Percentiles rank a stretch among this genome's conserved stretches.
Evolutionary conservation across 2,888 invertebrate species (phyloP).

Genomic region (Apamea sordens): DNA sequence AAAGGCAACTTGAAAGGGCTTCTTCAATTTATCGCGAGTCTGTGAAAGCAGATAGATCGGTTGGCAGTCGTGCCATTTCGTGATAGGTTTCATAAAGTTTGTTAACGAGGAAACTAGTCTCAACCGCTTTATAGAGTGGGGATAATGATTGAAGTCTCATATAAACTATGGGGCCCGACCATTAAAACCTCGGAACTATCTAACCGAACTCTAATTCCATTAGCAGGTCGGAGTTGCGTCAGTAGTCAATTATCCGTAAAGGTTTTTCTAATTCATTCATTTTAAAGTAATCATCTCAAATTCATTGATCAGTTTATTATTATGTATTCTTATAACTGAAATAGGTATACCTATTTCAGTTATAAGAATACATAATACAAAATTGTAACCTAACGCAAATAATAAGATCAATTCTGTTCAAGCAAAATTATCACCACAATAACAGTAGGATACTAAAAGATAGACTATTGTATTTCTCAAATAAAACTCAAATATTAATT

Average conservation of each 20-base stretch:
- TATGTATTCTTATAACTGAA: neutral
- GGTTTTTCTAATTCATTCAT: neutral
- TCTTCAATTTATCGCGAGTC: conserved; percentile 38
- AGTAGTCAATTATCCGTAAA: conserved; percentile 27
- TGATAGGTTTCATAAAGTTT: conserved; percentile 67
- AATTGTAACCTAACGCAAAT: neutral
- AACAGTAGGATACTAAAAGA: neutral
- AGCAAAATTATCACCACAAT: neutral
- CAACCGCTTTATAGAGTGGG: conserved; percentile 58
- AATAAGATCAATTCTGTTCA: neutral
- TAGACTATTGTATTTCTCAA: neutral
- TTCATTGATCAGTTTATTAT: neutral
- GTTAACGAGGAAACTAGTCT: conserved; percentile 64
- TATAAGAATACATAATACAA: too few species aligned
- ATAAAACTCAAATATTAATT: conserved; percentile 40
- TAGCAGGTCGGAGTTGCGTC: conserved; percentile 38
- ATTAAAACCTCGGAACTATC: conserved; percentile 47
- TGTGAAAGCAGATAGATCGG: conserved; percentile 32
- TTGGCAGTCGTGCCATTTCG: conserved; percentile 48
- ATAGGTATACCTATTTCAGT: too few species aligned
- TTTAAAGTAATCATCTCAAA: neutral
- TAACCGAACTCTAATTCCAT: conserved; percentile 43
- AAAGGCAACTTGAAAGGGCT: conserved; percentile 31
- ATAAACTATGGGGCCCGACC: conserved; percentile 43
- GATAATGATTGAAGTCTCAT: conserved; percentile 62